Conservation (phyloP, 2,888 invertebrate genomes). For the Oxyteleia sp. region DNA sequence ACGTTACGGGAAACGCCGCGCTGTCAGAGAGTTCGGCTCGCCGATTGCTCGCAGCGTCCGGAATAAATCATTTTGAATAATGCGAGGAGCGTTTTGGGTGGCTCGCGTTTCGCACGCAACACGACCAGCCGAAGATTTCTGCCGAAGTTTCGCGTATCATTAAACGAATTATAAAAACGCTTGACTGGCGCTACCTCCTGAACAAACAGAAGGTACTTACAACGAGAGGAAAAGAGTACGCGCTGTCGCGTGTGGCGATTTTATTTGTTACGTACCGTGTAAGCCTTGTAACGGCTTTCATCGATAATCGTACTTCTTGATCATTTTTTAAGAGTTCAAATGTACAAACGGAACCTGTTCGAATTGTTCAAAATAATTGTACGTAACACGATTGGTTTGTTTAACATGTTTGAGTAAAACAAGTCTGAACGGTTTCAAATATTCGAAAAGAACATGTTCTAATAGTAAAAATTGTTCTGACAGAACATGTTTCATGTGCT, state of each 20-base stretch:
- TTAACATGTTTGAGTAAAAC: too few relatives aligned
- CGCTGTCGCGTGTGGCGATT: not conserved
- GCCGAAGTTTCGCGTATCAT: conserved; percentile 41
- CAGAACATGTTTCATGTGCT: too few relatives aligned
- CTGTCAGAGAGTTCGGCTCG: conserved; percentile 65
- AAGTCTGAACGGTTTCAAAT: too few relatives aligned
- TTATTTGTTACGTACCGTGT: conserved; percentile 15
- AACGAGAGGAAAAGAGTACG: not conserved
- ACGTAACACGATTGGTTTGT: too few relatives aligned
- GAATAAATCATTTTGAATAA: conserved; percentile 79
- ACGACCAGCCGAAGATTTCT: conserved; percentile 33
- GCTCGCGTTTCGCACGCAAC: conserved; percentile 78
- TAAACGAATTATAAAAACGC: conserved; percentile 33
- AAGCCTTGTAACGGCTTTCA: not conserved
- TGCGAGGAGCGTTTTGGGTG: conserved; percentile 73
- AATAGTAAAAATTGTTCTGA: too few relatives aligned
- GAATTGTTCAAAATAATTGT: too few relatives aligned
- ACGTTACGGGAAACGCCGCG: conserved; percentile 55
- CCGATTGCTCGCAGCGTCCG: conserved; percentile 58
- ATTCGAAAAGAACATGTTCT: too few relatives aligned
- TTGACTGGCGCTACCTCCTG: conserved; percentile 10
- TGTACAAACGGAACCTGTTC: too few relatives aligned
- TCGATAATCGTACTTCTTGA: too few relatives aligned
- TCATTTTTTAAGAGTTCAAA: too few relatives aligned
- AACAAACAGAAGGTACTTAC: conserved; percentile 19